Evolutionary conservation across 1,140 invertebrate species (phyloP).

Genomic region (Atopsyche davidsoni): DNA sequence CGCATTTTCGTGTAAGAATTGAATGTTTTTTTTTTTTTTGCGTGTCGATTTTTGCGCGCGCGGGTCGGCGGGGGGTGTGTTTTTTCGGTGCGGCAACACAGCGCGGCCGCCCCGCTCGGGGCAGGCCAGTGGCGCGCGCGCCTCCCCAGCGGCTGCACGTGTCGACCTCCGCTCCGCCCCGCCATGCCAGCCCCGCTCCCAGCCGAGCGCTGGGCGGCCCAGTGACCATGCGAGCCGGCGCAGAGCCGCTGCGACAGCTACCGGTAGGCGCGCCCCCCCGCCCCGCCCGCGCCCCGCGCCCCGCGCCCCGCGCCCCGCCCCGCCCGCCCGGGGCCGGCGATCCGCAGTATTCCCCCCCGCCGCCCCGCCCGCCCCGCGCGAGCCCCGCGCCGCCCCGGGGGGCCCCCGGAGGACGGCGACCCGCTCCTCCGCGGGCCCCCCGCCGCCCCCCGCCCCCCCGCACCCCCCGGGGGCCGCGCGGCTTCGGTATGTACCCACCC

Average conservation of each 20-base stretch:
- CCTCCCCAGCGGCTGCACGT: conserved; percentile 20
- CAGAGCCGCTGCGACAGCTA: conserved; percentile 25
- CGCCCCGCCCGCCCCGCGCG: conserved; percentile 44
- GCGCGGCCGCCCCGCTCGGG: not conserved
- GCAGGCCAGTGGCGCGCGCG: conserved; percentile 25
- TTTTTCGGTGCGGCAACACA: conserved; percentile 1
- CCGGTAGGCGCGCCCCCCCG: conserved; percentile 37
- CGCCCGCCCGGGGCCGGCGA: conserved; percentile 34
- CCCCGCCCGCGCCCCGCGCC: too few relatives aligned
- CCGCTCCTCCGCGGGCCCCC: too few relatives aligned
- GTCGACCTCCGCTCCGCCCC: conserved; percentile 17
- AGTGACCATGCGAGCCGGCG: conserved; percentile 21
- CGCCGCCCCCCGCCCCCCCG: too few relatives aligned
- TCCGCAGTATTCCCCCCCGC: conserved; percentile 44
- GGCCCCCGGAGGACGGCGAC: too few relatives aligned
- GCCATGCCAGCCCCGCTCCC: too few relatives aligned
- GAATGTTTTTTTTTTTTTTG: too few relatives aligned
- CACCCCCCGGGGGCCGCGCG: too few relatives aligned
- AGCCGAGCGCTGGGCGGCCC: conserved; percentile 19
- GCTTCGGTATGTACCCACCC: too few relatives aligned
- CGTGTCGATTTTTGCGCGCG: too few relatives aligned
- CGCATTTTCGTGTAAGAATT: too few relatives aligned
- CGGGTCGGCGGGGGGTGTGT: conserved; percentile 1
- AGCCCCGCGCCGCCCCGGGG: too few relatives aligned
- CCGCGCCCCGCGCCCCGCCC: not conserved